Conservation (phyloP, 2,797 vertebrate species). For the Oreochromis grahami region DNA sequence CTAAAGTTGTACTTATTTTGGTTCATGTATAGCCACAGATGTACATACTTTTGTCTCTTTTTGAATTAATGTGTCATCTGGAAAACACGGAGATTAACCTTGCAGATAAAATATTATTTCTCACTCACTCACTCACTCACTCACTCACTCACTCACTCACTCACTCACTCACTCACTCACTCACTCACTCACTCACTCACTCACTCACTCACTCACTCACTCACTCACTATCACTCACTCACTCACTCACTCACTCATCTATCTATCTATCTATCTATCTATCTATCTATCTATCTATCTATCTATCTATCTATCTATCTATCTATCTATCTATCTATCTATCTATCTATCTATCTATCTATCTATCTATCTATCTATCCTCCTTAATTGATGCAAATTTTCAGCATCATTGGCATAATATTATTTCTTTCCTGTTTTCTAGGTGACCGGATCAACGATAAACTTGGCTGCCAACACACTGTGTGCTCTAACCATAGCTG, state of each 20-base stretch:
- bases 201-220: not conserved
- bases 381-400: not conserved
- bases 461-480: conserved; percentile 57
- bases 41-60: not conserved
- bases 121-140: not conserved
- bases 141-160: not conserved
- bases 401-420: not conserved
- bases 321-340: not conserved
- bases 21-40: too few relatives aligned
- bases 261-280: too few relatives aligned
- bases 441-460: conserved; percentile 70
- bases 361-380: not conserved
- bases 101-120: not conserved
- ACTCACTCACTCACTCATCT: too few relatives aligned
- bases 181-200: not conserved
- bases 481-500: conserved; percentile 55
- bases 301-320: not conserved
- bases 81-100: not conserved
- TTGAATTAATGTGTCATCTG: not conserved
- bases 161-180: not conserved
- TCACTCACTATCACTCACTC: too few relatives aligned
- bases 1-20: not conserved
- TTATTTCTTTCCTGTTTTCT: conserved; percentile 4
- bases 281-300: not conserved
- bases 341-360: not conserved